Evolutionary conservation across 2,888 invertebrate genomes (phyloP).

Genomic region (Chloroclysta siterata): DNA sequence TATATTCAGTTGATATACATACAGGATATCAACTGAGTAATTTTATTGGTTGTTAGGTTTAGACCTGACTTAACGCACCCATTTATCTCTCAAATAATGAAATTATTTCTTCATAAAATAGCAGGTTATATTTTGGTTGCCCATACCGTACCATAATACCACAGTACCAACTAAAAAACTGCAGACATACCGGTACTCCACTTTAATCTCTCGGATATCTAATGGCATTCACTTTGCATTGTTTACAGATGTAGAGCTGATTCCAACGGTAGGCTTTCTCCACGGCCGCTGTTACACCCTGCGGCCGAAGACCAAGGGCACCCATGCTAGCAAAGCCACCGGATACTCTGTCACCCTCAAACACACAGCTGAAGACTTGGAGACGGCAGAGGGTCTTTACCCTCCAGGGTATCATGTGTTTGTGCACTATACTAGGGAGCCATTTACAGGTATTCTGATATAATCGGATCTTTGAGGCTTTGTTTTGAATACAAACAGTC

Average conservation of each 20-base stretch:
- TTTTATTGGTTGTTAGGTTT: no score
- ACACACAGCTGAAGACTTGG: conserved; percentile 72
- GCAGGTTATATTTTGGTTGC: no score
- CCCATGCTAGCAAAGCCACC: conserved; percentile 66
- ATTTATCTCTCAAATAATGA: no score
- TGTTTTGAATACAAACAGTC: no score
- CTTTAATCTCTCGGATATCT: no score
- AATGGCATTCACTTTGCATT: background rate
- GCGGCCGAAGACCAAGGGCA: conserved; percentile 71
- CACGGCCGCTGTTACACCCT: conserved; percentile 87
- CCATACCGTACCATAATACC: no score
- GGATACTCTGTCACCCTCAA: conserved; percentile 86
- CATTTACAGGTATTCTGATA: conserved; percentile 80
- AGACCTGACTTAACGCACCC: no score
- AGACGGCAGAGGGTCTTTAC: conserved; percentile 52
- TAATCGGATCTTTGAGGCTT: background rate
- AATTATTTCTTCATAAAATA: no score
- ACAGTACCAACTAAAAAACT: no score
- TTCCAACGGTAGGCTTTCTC: conserved; percentile 77
- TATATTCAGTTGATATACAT: no score
- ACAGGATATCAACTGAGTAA: no score
- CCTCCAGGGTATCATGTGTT: conserved; percentile 86
- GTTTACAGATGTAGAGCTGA: conserved; percentile 77
- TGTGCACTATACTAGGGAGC: conserved; percentile 85
- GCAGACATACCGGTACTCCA: no score